Base-by-base conservation (phyloP, 2,888 invertebrate genomes). In the Maniola hyperantus region DNA sequence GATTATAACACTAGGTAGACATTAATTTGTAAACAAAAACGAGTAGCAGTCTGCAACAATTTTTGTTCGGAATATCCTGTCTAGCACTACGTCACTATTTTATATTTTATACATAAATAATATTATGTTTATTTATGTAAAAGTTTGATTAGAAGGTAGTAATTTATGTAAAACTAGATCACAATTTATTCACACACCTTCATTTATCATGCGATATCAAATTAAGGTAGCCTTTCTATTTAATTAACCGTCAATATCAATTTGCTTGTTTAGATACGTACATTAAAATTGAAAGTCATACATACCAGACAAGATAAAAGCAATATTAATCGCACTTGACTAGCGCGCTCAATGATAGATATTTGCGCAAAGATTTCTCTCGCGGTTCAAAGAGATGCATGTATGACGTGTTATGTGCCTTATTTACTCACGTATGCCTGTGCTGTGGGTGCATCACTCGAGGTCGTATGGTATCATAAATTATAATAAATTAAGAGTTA, bases 361-460 rank as follows among this genome's bases (percentile, higher is more conserved):
- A 59, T 67, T 67, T 67, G 42, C 54, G 36, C 58, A 55, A 67
- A 50, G 60, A 67, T 67, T 67, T 67, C 67, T 67, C 64, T 59
- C 33, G 33, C 48, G 11, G 33, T 50, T 53, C 20, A 48, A 26
- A 50, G 54, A 64, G 54, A 63, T 57, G 63, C 58, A 39, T 15
- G 42, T 42, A 50, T 51, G 11, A 51, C 48, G 61, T 61, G 33
- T 15, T 13, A 26, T 33, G 15, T 5, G 15, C 36, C 34, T 15
- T 54, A 54, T 46, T 33, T 33, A 46, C 15, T 46, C 44, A 18
- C 44, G 50, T 53, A 11, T 46, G 58, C 39, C 59, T 15, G 54
- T 66, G 50, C 59, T 15, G 54, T 66, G 50, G 66, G 63, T 53
- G 62, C 46, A 34, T 11, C 44, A 46, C 51, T 51, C 34, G 39